Base-by-base conservation (phyloP, 1,140 invertebrate species). In the Cydia amplana region DNA sequence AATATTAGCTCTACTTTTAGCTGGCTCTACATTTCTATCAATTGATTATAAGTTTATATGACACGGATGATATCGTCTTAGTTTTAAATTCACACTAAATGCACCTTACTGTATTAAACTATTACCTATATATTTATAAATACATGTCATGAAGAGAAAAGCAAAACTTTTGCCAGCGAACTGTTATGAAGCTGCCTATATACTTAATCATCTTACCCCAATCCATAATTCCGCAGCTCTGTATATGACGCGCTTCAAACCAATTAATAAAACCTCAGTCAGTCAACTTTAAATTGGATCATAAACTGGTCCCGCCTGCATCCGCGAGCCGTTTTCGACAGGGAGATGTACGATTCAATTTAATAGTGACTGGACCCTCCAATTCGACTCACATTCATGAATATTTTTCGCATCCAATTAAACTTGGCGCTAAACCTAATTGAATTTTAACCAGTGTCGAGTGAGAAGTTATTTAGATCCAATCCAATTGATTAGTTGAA, bases 291-390 rank as follows among this genome's bases (percentile, higher is more conserved):
- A 73, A 73, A 73, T 73, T 73, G 72, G 46, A 51, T 51, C 46
- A 73, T 73, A 73, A 73, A 73, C 72, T 70, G 28, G 65, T 10
- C 18, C 65, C 65, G 32, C 32, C 64, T 49, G 32, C 70, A 36
- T 40, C 65, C 72, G 36, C 74, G 16, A 36, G 46, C 74, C 60
- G 78, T 78, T 78, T 78, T 72, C 28, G 64, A 63, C 20, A 60
- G 75, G 36, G 70, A 60, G 49, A 78, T 83, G 76, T 81, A 83
- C 65, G 65, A 81, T 81, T 80, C 77, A 80, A 70, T 70, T 70
- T 36, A 70, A 67, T 67, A 67, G 32, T 70, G 65, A 70, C 65
- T 5, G 28, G 65, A 70, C 28, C 65, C 65, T 36, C 32, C 65
- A 70, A 70, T 43, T 70, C 32, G 32, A 18, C 65, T 40, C 32